These are phyloP conservation scores for Lagorchestes hirsutus DNA, from an alignment of 2,797 vertebrate genomes.

Conservation along the genomic window DNA sequence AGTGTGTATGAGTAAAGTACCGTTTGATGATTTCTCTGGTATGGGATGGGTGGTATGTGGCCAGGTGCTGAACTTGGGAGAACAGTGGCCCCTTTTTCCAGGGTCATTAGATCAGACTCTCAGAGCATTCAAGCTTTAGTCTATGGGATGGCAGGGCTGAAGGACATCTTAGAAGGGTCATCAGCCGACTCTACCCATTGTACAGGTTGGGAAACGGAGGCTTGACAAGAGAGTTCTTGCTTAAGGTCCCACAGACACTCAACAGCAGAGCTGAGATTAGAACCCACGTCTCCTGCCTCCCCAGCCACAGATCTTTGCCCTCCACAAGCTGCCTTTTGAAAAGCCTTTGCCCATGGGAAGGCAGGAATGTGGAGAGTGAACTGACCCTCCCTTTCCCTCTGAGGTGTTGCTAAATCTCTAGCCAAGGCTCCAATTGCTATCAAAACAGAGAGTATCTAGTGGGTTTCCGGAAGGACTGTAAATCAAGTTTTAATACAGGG, in stretches of 20 bases:
- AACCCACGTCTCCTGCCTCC: not conserved
- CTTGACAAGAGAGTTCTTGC: not conserved
- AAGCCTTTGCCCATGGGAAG: constrained; percentile 59
- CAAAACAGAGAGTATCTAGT: constrained; percentile 81
- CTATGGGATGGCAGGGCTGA: not conserved
- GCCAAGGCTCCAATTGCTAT: constrained; percentile 75
- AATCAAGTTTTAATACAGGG: constrained; percentile 79
- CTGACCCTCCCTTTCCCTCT: constrained; percentile 81
- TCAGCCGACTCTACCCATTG: not conserved
- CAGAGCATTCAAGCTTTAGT: not conserved
- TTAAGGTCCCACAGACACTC: not conserved
- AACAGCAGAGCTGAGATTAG: not conserved
- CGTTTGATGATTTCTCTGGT: constrained; percentile 83
- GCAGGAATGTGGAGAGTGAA: constrained; percentile 84
- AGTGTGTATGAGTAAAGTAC: constrained; percentile 86
- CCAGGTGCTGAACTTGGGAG: not conserved
- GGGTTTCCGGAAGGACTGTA: constrained; percentile 78
- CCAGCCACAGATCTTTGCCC: not conserved
- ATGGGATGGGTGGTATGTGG: constrained; percentile 76
- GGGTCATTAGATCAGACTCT: not conserved
- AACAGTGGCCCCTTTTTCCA: not conserved
- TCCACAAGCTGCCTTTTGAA: not conserved
- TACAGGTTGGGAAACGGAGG: not conserved
- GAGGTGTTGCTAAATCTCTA: constrained; percentile 84
- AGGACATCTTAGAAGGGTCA: not conserved